These are phyloP conservation scores for Rallus limicola DNA, from an alignment of 2,113 vertebrate species.

Conservation along the genomic window DNA sequence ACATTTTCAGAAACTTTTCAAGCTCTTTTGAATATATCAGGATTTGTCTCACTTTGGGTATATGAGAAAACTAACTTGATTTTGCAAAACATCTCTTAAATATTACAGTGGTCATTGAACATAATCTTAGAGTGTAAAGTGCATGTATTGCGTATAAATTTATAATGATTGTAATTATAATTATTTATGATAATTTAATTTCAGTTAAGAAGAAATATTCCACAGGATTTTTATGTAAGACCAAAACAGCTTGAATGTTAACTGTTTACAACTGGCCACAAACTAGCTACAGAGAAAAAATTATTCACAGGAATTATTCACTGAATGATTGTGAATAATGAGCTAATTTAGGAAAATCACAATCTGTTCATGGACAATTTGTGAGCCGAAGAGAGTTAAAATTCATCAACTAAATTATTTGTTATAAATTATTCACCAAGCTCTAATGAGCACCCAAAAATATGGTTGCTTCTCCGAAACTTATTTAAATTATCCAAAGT, in stretches of 20 bases:
- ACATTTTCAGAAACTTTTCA: background rate
- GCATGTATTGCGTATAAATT: background rate
- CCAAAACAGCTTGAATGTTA: background rate
- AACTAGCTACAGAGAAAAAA: background rate
- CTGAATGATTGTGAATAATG: constrained; percentile 60
- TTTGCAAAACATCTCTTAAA: background rate
- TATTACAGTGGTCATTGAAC: background rate
- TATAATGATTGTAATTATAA: background rate
- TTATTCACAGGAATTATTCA: constrained; percentile 35
- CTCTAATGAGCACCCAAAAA: constrained; percentile 58
- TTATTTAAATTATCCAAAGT: constrained; percentile 8
- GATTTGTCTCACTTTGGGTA: background rate
- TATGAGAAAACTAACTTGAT: background rate
- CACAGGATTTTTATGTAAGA: background rate
- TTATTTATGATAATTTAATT: background rate
- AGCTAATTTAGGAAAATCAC: constrained; percentile 64
- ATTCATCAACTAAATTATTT: constrained; percentile 67
- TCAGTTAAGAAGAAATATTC: background rate
- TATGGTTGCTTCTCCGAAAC: constrained; percentile 41
- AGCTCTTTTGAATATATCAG: background rate
- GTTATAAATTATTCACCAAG: constrained; percentile 66
- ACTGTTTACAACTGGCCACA: constrained; percentile 27
- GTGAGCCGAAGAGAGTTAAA: constrained; percentile 52
- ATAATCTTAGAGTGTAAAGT: background rate
- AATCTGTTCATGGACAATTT: constrained; percentile 66